phyloP scores from a whole-genome alignment of 2,113 vertebrate genomes.

The Colinus virginianus region DNA sequence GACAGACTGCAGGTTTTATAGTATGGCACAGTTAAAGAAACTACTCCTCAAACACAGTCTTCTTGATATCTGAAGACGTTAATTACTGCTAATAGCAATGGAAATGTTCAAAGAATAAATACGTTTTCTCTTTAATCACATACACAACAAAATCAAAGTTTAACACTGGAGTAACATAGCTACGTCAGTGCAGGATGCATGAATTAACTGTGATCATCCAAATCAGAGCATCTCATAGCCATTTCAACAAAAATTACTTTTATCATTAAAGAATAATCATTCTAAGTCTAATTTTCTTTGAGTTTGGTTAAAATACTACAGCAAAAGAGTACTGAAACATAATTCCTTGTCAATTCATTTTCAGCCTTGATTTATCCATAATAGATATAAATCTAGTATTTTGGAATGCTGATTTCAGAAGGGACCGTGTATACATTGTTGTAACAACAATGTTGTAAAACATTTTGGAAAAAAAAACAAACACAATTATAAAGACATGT shows the following conservation, averaged over 20 bases:
- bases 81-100: background rate
- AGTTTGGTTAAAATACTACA: background rate
- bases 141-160: background rate
- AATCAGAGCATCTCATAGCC: background rate
- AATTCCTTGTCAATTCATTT: background rate
- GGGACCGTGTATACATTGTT: background rate
- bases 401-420: background rate
- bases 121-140: background rate
- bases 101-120: background rate
- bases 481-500: background rate
- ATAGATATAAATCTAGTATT: slow-evolving; percentile 4
- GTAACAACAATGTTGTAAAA: background rate
- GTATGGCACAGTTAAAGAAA: background rate
- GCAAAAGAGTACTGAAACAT: background rate
- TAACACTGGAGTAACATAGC: background rate
- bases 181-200: background rate
- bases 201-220: background rate
- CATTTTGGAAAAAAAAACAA: background rate
- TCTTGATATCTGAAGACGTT: background rate
- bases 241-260: background rate
- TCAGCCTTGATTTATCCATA: slow-evolving; percentile 1
- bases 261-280: background rate
- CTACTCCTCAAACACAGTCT: background rate
- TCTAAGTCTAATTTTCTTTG: background rate
- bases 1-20: background rate